Evolutionary conservation across 1,140 invertebrate genomes (phyloP).

Genomic region (Camponotus vicinus): DNA sequence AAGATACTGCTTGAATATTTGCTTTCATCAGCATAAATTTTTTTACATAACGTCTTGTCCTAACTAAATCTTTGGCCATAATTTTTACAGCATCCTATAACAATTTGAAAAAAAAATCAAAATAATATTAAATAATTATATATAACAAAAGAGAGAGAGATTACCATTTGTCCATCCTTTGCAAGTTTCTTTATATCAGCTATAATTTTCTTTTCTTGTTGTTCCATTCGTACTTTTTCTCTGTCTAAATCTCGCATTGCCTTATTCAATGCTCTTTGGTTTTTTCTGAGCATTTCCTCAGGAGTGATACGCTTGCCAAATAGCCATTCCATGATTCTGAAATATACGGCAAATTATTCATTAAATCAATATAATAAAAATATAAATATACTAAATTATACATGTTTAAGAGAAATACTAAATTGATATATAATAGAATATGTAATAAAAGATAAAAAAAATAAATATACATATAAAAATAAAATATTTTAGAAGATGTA

Average conservation of each 20-base stretch:
- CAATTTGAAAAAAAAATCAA: slow-evolving; percentile 1
- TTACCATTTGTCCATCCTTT: slow-evolving; percentile 99
- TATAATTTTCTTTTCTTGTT: slow-evolving; percentile 99
- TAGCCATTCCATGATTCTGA: slow-evolving; percentile 95
- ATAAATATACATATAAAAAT: not conserved
- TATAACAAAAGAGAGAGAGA: not conserved
- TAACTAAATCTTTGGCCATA: slow-evolving; percentile 99
- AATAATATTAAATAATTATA: slow-evolving; percentile 27
- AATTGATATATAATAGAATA: not conserved
- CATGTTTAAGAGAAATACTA: too few species aligned
- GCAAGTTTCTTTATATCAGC: slow-evolving; percentile 99
- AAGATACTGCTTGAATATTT: slow-evolving; percentile 99
- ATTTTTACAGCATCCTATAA: slow-evolving; percentile 99
- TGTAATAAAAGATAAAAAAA: not conserved
- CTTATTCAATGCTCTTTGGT: slow-evolving; percentile 99
- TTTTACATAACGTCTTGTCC: slow-evolving; percentile 97
- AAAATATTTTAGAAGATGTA: not conserved
- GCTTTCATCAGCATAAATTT: slow-evolving; percentile 99
- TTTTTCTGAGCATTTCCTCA: slow-evolving; percentile 99
- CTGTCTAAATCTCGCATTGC: slow-evolving; percentile 99
- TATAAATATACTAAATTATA: not conserved
- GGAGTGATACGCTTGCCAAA: slow-evolving; percentile 98
- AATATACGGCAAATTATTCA: not conserved
- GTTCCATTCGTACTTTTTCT: slow-evolving; percentile 98
- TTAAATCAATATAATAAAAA: not conserved